Conservation (phyloP, 2,888 invertebrate genomes). For the Aleiodes alternator region DNA sequence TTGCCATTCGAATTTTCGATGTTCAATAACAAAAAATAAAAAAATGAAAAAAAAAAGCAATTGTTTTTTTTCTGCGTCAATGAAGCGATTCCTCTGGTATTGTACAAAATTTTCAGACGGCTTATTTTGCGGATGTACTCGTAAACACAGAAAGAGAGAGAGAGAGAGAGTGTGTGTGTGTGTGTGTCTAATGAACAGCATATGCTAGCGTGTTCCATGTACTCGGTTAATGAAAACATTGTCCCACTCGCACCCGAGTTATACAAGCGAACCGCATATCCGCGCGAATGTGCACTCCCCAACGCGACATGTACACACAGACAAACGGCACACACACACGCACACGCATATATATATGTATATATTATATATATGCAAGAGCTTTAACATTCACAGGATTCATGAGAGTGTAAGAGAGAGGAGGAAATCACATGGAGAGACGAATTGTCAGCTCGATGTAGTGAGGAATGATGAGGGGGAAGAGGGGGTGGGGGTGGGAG, state of each 20-base stretch:
- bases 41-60: neutral
- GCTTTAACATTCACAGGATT: slow-evolving; percentile 35
- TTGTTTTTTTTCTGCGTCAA: neutral
- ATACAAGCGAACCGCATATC: slow-evolving; percentile 44
- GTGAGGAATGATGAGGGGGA: slow-evolving; percentile 2
- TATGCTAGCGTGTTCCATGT: slow-evolving; percentile 58
- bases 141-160: slow-evolving; percentile 13
- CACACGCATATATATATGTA: no score
- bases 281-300: slow-evolving; percentile 34
- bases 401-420: slow-evolving; percentile 9
- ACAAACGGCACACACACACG: slow-evolving; percentile 4
- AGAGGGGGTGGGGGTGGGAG: neutral
- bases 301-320: neutral
- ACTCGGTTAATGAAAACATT: slow-evolving; percentile 72
- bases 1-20: no score
- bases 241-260: slow-evolving; percentile 57
- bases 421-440: slow-evolving; percentile 28
- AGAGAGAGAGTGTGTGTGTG: no score
- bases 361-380: neutral
- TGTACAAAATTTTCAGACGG: slow-evolving; percentile 36
- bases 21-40: neutral
- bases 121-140: slow-evolving; percentile 45
- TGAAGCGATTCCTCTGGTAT: slow-evolving; percentile 7
- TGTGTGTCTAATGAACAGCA: slow-evolving; percentile 43
- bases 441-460: slow-evolving; percentile 12